These are phyloP conservation scores for Brachionus sp. DNA, from an alignment of 1,140 invertebrate species.

Conservation along the genomic window DNA sequence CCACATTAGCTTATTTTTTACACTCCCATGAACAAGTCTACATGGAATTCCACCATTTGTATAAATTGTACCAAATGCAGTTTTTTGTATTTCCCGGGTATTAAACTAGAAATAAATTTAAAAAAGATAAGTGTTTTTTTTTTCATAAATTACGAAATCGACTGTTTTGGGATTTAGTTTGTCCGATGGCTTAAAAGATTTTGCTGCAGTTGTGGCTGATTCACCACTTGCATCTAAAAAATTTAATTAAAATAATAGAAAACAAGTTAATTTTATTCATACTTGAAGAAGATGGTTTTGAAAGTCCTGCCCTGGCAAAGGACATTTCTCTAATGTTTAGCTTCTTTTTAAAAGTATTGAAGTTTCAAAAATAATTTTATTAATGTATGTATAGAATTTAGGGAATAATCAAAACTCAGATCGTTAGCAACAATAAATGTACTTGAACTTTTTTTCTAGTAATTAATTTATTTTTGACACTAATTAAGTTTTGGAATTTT, in stretches of 20 bases:
- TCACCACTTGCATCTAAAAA: not conserved
- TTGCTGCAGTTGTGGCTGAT: not conserved
- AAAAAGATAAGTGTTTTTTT: not conserved
- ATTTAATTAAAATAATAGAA: not conserved
- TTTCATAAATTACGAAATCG: constrained; percentile 53
- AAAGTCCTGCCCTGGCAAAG: constrained; percentile 8
- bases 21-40: constrained; percentile 58
- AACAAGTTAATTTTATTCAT: not conserved
- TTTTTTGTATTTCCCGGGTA: constrained; percentile 48
- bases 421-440: constrained; percentile 26
- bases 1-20: constrained; percentile 58
- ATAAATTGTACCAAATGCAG: constrained; percentile 56
- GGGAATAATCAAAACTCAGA: constrained; percentile 21
- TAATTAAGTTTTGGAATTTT: not conserved
- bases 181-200: constrained; percentile 52
- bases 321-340: not conserved
- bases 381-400: constrained; percentile 12
- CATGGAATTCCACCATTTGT: constrained; percentile 56
- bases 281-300: not conserved
- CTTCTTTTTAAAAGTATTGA: not conserved
- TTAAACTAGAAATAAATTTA: constrained; percentile 42
- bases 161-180: constrained; percentile 58
- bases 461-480: not conserved
- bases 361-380: not conserved
- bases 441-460: constrained; percentile 7